Conservation (phyloP, 1,140 invertebrate genomes). For the Drosophila nigromelanica region DNA sequence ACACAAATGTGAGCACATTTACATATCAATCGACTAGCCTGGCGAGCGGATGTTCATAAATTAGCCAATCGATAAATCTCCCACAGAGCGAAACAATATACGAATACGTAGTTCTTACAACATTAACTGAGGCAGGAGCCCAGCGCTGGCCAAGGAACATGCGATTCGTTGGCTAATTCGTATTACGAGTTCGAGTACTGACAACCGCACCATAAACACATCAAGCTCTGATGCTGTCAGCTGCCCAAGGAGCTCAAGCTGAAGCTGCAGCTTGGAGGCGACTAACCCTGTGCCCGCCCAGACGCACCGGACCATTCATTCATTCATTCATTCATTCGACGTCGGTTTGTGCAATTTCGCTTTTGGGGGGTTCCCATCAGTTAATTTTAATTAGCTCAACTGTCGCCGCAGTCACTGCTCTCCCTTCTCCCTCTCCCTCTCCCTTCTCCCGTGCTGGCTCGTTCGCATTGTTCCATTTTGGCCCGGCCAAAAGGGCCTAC, state of each 20-base stretch:
- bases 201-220: constrained; percentile 70
- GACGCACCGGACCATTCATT: constrained; percentile 15
- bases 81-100: constrained; percentile 55
- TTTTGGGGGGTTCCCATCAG: constrained; percentile 77
- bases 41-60: constrained; percentile 83
- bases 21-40: constrained; percentile 71
- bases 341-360: constrained; percentile 61
- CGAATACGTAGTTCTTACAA: constrained; percentile 48
- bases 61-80: constrained; percentile 83
- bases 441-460: constrained; percentile 10
- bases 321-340: constrained; percentile 5
- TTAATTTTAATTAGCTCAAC: constrained; percentile 68
- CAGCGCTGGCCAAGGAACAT: constrained; percentile 3
- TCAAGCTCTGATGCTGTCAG: constrained; percentile 64
- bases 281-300: constrained; percentile 30
- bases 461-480: constrained; percentile 7
- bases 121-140: constrained; percentile 54
- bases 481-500: constrained; percentile 8
- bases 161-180: constrained; percentile 49
- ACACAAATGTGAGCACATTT: constrained; percentile 82
- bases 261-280: background rate
- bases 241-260: constrained; percentile 8
- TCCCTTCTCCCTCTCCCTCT: background rate
- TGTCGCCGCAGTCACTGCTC: background rate
- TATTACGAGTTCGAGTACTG: constrained; percentile 41